Evolutionary conservation across 1,140 invertebrate genomes (phyloP).

Genomic region (Oryctes rhinoceros): DNA sequence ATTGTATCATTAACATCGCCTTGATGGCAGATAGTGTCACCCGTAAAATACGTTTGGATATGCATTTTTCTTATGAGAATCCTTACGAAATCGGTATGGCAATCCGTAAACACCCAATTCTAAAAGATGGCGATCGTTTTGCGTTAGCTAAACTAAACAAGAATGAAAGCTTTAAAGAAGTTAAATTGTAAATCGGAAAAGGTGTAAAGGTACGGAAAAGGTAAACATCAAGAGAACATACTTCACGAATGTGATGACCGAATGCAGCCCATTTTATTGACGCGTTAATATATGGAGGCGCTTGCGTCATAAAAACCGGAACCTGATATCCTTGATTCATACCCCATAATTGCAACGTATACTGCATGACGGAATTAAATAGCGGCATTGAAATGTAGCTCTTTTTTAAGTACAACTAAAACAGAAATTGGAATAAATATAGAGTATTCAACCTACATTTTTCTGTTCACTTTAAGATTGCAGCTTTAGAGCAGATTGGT

Average conservation of each 20-base stretch:
- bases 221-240: conserved; percentile 17
- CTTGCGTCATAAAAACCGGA: conserved; percentile 58
- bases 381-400: conserved; percentile 60
- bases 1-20: conserved; percentile 61
- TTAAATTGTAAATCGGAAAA: no score
- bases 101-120: conserved; percentile 58
- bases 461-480: no score
- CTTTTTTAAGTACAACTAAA: conserved; percentile 60
- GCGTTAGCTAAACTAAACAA: no score
- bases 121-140: conserved; percentile 44
- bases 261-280: conserved; percentile 55
- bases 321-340: conserved; percentile 58
- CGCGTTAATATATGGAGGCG: conserved; percentile 56
- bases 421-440: conserved; percentile 29
- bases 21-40: conserved; percentile 61
- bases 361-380: conserved; percentile 56
- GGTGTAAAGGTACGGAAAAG: no score
- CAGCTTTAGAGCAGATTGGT: no score
- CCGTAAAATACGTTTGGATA: conserved; percentile 58
- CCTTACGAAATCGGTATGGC: conserved; percentile 60
- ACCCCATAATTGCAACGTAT: conserved; percentile 59
- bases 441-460: neutral
- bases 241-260: conserved; percentile 47
- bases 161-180: no score
- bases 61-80: conserved; percentile 59